Conservation (phyloP, 2,797 vertebrate genomes). For the Hippopotamyrus pictus region DNA sequence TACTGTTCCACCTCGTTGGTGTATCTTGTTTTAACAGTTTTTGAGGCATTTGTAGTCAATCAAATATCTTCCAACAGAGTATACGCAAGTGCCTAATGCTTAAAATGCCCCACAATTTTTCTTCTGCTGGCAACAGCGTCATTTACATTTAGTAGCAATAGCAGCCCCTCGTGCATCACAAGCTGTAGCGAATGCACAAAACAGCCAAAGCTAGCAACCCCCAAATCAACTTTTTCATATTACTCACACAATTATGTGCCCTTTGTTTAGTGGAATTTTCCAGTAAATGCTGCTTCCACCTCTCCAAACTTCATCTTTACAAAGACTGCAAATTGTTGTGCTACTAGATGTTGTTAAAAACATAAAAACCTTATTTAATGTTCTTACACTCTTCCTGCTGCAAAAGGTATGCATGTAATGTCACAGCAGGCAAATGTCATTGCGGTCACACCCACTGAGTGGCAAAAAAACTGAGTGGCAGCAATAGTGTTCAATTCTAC, state of each 20-base stretch:
- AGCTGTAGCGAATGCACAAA: background rate
- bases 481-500: background rate
- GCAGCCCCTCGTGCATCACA: background rate
- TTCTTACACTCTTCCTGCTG: background rate
- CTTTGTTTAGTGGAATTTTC: background rate
- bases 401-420: background rate
- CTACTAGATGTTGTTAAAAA: background rate
- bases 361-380: background rate
- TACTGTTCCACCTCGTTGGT: no score
- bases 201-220: background rate
- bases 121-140: background rate
- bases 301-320: background rate
- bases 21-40: background rate
- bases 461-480: background rate
- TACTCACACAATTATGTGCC: background rate
- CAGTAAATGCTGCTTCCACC: background rate
- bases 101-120: background rate
- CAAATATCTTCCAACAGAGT: background rate
- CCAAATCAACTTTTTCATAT: background rate
- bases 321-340: background rate
- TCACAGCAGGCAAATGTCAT: background rate
- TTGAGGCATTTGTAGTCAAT: background rate
- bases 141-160: background rate
- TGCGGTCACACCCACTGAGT: background rate
- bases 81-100: background rate